Conservation (phyloP, 2,113 vertebrate genomes). For the Mormoops blainvillei region DNA sequence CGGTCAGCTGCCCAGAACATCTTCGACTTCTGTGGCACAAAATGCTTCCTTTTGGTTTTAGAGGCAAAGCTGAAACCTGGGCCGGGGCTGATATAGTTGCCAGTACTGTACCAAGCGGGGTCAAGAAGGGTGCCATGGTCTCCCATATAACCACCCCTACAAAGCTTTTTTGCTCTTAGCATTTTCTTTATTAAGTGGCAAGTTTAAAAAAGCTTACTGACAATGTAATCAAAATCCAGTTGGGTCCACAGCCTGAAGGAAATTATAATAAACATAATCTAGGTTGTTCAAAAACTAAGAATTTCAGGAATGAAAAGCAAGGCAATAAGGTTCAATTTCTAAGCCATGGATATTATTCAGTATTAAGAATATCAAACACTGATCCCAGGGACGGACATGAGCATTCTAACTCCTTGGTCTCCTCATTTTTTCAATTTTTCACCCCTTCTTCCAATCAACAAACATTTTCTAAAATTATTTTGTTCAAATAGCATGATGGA, state of each 20-base stretch:
- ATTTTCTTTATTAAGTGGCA: background rate
- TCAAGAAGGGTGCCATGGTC: too few relatives aligned
- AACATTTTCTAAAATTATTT: conserved; percentile 13
- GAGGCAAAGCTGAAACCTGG: too few relatives aligned
- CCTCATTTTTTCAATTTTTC: background rate
- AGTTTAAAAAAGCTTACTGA: conserved; percentile 1
- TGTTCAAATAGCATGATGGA: background rate
- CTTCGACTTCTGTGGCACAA: too few relatives aligned
- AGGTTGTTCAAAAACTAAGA: background rate
- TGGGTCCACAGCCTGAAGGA: background rate
- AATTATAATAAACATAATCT: conserved; percentile 10
- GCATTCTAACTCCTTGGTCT: background rate
- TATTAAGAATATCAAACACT: background rate
- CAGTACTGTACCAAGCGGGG: too few relatives aligned
- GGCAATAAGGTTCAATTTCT: background rate
- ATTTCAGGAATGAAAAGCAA: background rate
- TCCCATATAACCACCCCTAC: too few relatives aligned
- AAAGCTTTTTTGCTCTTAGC: background rate
- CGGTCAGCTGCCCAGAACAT: too few relatives aligned
- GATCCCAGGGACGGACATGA: background rate
- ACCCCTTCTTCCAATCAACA: background rate
- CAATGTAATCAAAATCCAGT: background rate
- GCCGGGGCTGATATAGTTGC: too few relatives aligned
- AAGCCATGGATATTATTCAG: background rate
- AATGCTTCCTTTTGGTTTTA: too few relatives aligned